phyloP scores from a whole-genome alignment of 2,797 vertebrate species.

The Tolypeutes matacus region DNA sequence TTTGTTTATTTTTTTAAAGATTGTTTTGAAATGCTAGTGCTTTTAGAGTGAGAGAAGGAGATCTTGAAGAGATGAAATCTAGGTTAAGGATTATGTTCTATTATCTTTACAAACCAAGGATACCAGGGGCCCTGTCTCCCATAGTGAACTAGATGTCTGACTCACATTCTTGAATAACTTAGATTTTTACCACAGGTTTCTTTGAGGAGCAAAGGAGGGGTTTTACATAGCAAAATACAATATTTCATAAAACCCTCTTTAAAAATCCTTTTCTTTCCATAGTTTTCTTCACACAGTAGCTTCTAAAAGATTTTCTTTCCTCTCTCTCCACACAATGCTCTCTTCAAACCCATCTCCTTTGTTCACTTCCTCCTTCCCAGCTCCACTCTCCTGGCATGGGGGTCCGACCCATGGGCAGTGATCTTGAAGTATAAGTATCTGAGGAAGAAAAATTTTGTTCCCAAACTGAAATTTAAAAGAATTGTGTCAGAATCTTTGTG shows the following conservation, averaged over 20 bases:
- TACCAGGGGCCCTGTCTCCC: not conserved
- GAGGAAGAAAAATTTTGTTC: not conserved
- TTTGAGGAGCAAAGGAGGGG: not conserved
- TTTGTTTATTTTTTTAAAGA: not conserved
- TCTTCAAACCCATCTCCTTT: not conserved
- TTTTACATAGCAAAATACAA: not conserved
- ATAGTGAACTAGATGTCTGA: not conserved
- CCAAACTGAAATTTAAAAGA: not conserved
- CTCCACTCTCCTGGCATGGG: no score
- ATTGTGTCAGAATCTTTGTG: not conserved
- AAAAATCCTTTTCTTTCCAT: not conserved
- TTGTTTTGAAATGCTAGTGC: not conserved
- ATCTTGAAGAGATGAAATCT: not conserved
- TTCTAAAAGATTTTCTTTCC: not conserved
- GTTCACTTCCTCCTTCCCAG: not conserved
- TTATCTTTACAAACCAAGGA: not conserved
- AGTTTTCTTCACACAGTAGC: not conserved
- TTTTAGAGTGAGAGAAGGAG: not conserved
- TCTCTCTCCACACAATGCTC: not conserved
- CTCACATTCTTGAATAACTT: not conserved
- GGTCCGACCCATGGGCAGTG: not conserved
- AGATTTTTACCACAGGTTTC: not conserved
- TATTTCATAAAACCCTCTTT: not conserved
- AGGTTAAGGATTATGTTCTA: not conserved
- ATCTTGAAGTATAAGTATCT: not conserved